Base-by-base conservation (phyloP, 2,797 vertebrate species). In the Liasis olivaceus region DNA sequence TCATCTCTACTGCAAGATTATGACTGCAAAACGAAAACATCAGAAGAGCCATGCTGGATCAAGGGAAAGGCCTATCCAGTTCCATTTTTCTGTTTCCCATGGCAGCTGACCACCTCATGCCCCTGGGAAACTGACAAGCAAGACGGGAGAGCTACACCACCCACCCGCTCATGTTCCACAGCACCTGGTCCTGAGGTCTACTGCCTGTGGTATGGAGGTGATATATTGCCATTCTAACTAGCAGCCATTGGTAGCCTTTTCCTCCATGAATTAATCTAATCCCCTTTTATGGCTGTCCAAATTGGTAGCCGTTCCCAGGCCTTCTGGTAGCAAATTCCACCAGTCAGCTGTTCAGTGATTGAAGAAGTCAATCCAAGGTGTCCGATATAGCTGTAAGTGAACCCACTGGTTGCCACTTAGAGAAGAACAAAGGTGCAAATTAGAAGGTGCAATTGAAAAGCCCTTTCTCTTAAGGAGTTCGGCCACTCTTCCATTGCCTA, bases 401-500 rank as follows among this genome's bases (percentile, higher is more conserved):
- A 7, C 90, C 26, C 88, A 92, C 54, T 86, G 31, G 89, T 15
- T 0, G 2, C 91, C 94, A 95, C 93, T 91, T 93, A 92, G 92
- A 91, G 94, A 15, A 9, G 0, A 66, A 92, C 51, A 22, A n/a
- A 91, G 95, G 62, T 91, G 90, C 51, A 92, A 0, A 0, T 69
- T 13, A 69, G 51, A 17, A 69, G 66, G 6, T 31, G 66, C 5
- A 14, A 2, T 15, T 69, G 2, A 58, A 28, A 95, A 93, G 93
- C n/a, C 14, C 63, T 88, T 88, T 59, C 2, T 1, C 0, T 92
- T 91, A 42, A 94, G 92, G 91, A 93, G 89, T 93, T 95, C 90
- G 96, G 92, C 95, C 95, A 94, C 5, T 95, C 96, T 96, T 96
- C 94, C 93, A 72, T 92, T 96, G 95, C 95, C 85, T 96, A 20